These are phyloP conservation scores for Drosophila barbarae DNA, from an alignment of 2,888 invertebrate species.

Conservation along the genomic window DNA sequence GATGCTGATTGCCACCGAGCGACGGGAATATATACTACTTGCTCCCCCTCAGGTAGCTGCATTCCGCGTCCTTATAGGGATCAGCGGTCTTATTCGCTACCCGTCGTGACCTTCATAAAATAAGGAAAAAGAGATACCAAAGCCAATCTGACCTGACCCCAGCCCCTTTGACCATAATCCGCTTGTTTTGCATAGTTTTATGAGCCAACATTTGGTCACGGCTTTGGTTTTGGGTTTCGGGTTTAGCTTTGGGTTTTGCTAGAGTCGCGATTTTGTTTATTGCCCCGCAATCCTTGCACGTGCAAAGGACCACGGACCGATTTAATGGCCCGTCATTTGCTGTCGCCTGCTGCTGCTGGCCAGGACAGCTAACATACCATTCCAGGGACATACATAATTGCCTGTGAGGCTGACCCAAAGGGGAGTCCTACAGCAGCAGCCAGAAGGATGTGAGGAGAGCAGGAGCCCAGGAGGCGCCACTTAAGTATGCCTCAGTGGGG, in stretches of 20 bases:
- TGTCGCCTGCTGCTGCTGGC: slow-evolving; percentile 17
- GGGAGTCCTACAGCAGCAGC: slow-evolving; percentile 5
- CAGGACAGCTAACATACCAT: slow-evolving; percentile 11
- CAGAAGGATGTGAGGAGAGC: not conserved
- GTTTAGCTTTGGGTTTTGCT: slow-evolving; percentile 22
- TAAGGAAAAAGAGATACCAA: not conserved
- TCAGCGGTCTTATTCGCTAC: slow-evolving; percentile 34
- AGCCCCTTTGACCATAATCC: slow-evolving; percentile 32
- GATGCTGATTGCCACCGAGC: slow-evolving; percentile 21
- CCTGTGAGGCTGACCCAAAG: not conserved
- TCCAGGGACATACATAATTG: slow-evolving; percentile 41
- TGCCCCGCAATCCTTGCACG: slow-evolving; percentile 48
- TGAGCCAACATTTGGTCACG: slow-evolving; percentile 34
- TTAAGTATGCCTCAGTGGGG: slow-evolving; percentile 29
- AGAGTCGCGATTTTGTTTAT: slow-evolving; percentile 22
- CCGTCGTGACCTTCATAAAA: slow-evolving; percentile 25
- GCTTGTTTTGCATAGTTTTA: slow-evolving; percentile 39
- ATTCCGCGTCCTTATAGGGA: slow-evolving; percentile 22
- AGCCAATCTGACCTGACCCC: not conserved
- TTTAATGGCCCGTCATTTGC: slow-evolving; percentile 54
- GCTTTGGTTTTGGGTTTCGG: slow-evolving; percentile 13
- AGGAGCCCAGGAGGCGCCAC: slow-evolving; percentile 25
- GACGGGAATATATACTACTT: slow-evolving; percentile 15
- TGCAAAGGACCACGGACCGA: slow-evolving; percentile 25
- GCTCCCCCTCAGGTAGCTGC: slow-evolving; percentile 5